Conservation (phyloP, 2,888 invertebrate genomes). For the Luffia ferchaultella region DNA sequence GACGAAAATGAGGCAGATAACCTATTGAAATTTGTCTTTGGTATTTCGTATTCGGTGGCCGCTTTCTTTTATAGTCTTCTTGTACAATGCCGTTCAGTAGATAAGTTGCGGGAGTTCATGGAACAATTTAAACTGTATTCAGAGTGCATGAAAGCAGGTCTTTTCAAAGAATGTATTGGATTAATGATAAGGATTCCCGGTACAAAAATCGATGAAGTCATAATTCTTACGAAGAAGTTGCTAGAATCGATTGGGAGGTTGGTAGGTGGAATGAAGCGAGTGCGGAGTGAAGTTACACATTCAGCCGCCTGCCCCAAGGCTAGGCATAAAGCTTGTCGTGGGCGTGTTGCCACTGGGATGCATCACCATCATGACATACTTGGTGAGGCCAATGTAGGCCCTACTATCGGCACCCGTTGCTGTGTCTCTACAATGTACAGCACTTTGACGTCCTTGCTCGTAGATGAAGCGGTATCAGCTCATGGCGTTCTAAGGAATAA, state of each 20-base stretch:
- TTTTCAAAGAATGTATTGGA: constrained; percentile 62
- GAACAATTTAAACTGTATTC: constrained; percentile 67
- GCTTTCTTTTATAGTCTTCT: constrained; percentile 68
- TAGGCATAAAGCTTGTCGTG: constrained; percentile 58
- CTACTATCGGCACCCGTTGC: constrained; percentile 50
- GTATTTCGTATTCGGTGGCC: constrained; percentile 63
- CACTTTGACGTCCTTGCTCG: constrained; percentile 51
- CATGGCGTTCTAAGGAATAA: constrained; percentile 42
- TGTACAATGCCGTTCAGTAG: constrained; percentile 59
- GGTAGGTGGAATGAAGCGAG: constrained; percentile 62
- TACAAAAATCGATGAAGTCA: constrained; percentile 27
- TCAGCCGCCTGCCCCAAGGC: constrained; percentile 55
- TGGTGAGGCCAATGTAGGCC: constrained; percentile 48
- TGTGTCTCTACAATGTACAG: constrained; percentile 66
- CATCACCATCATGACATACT: constrained; percentile 69
- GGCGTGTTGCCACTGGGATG: constrained; percentile 43
- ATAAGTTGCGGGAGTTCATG: constrained; percentile 62
- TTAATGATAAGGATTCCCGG: constrained; percentile 60
- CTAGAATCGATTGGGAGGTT: constrained; percentile 65
- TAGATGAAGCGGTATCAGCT: constrained; percentile 45
- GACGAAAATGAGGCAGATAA: constrained; percentile 47
- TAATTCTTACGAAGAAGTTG: constrained; percentile 55
- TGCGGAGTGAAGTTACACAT: constrained; percentile 65
- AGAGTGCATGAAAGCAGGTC: constrained; percentile 65
- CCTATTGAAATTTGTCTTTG: constrained; percentile 67